phyloP scores from a whole-genome alignment of 2,888 invertebrate genomes.

The Pherbina coryleti region DNA sequence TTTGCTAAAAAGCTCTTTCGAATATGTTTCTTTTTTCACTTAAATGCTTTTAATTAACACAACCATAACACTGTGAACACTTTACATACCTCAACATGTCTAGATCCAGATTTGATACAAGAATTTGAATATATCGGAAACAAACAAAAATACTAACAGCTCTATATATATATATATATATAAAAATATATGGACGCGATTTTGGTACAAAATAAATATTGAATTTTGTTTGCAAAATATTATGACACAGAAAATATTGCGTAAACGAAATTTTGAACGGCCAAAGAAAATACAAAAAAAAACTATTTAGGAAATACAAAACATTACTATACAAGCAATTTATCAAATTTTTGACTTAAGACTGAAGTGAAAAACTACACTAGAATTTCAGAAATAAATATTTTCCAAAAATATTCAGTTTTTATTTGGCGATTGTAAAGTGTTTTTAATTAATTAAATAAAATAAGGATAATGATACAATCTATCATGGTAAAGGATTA shows the following conservation, averaged over 20 bases:
- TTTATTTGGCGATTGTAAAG: neutral
- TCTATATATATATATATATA: neutral
- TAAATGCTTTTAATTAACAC: neutral
- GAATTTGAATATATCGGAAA: conserved; percentile 12
- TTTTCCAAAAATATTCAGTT: neutral
- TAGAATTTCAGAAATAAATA: too few relatives aligned
- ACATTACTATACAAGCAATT: conserved; percentile 43
- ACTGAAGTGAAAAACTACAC: conserved; percentile 32
- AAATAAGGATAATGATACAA: too few relatives aligned
- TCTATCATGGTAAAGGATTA: too few relatives aligned
- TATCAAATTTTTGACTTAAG: conserved; percentile 43
- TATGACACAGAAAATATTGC: conserved; percentile 18
- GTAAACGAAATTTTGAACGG: conserved; percentile 32
- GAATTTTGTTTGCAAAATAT: conserved; percentile 39
- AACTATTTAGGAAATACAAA: conserved; percentile 42
- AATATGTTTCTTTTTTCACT: too few relatives aligned
- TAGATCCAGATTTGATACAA: conserved; percentile 13
- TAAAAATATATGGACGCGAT: conserved; percentile 10
- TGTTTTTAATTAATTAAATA: neutral
- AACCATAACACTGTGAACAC: neutral
- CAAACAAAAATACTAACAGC: conserved; percentile 3
- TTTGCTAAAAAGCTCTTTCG: too few relatives aligned
- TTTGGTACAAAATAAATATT: conserved; percentile 25
- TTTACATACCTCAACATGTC: conserved; percentile 33
- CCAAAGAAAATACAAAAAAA: conserved; percentile 37